Percentiles rank a stretch among this genome's conserved stretches.
Evolutionary conservation across 2,797 vertebrate species (phyloP).

Genomic region (Clarias pachynema): DNA sequence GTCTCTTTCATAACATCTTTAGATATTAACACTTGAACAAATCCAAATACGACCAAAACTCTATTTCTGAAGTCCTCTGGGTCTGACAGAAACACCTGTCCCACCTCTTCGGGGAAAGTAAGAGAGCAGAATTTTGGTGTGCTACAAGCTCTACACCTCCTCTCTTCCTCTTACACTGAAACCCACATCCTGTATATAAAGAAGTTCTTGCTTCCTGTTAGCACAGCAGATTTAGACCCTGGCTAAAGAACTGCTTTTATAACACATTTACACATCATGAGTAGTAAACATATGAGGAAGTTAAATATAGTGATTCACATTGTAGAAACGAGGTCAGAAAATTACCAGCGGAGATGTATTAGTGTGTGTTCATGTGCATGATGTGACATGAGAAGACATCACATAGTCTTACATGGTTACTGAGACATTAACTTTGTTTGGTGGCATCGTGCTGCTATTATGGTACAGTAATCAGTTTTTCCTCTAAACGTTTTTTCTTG

Average conservation of each 20-base stretch:
- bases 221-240: conserved; percentile 40
- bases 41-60: not conserved
- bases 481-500: no score
- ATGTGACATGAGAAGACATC: not conserved
- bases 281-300: conserved; percentile 27
- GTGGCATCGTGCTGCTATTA: not conserved
- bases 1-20: conserved; percentile 64
- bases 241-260: conserved; percentile 6
- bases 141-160: conserved; percentile 50
- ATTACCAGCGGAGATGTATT: not conserved
- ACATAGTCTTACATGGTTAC: not conserved
- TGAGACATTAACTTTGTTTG: not conserved
- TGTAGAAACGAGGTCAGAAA: conserved; percentile 20
- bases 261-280: not conserved
- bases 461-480: not conserved
- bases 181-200: conserved; percentile 63
- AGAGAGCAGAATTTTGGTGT: conserved; percentile 28
- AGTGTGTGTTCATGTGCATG: not conserved
- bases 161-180: conserved; percentile 62
- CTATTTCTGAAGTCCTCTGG: conserved; percentile 23
- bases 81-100: conserved; percentile 48
- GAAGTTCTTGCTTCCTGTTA: conserved; percentile 59
- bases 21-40: conserved; percentile 3
- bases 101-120: conserved; percentile 48
- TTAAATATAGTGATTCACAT: conserved; percentile 32